Conservation (phyloP, 2,888 invertebrate species). For the Daptonema setosum region DNA sequence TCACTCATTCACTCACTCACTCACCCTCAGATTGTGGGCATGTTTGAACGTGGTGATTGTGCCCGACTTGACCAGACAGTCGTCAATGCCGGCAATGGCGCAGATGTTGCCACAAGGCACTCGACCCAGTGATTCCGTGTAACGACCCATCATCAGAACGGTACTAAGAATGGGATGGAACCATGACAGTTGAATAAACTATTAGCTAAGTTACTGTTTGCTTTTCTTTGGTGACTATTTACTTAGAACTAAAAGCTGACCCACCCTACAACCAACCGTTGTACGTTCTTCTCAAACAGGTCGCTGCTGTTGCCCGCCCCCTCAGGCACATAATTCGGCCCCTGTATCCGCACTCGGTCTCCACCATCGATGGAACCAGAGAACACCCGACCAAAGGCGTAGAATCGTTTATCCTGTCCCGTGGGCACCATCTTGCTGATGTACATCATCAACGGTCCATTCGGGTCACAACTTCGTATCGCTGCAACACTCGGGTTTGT, state of each 20-base stretch:
- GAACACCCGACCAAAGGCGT: conserved; percentile 15
- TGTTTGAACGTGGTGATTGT: conserved; percentile 11
- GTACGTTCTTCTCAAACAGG: conserved; percentile 4
- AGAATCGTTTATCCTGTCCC: conserved; percentile 10
- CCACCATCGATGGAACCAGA: conserved; percentile 10
- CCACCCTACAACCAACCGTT: background rate
- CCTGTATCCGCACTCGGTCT: conserved; percentile 9
- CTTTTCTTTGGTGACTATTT: background rate
- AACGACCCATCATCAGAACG: conserved; percentile 12
- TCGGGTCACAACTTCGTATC: conserved; percentile 12
- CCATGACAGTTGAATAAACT: background rate
- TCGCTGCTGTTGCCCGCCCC: conserved; percentile 10
- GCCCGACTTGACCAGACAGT: conserved; percentile 12
- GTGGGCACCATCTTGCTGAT: conserved; percentile 15
- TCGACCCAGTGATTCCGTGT: conserved; percentile 5
- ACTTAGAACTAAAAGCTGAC: background rate
- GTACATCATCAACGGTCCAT: conserved; percentile 15
- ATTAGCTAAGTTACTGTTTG: background rate
- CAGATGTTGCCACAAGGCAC: conserved; percentile 13
- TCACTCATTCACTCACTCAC: too few species aligned
- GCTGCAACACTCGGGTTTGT: too few species aligned
- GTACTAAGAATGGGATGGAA: conserved; percentile 2
- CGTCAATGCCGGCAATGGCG: conserved; percentile 13
- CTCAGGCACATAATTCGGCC: conserved; percentile 10
- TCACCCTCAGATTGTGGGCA: conserved; percentile 11